phyloP scores from a whole-genome alignment of 2,797 vertebrate genomes.

The Micropoecilia bifurca region DNA sequence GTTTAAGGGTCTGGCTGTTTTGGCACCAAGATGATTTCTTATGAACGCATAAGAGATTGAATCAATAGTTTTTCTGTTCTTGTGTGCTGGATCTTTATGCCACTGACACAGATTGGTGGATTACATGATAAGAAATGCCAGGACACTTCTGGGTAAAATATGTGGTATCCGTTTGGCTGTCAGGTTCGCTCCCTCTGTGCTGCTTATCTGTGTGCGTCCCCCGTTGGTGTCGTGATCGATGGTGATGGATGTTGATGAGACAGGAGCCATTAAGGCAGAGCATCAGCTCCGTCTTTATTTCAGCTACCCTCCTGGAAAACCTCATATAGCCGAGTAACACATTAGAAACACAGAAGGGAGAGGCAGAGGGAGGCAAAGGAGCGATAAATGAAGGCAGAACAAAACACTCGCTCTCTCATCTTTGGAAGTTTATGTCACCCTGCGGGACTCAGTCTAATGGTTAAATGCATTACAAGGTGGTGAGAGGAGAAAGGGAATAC shows the following conservation, averaged over 20 bases:
- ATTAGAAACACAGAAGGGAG: conserved; percentile 42
- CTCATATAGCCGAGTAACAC: conserved; percentile 55
- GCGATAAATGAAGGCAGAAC: conserved; percentile 22
- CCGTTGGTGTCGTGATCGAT: conserved; percentile 24
- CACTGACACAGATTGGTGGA: not conserved
- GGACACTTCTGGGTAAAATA: conserved; percentile 9
- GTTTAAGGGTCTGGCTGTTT: not conserved
- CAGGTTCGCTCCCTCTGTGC: not conserved
- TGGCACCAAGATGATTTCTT: not conserved
- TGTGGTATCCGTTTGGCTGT: not conserved
- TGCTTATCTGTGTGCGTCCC: not conserved
- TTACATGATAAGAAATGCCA: conserved; percentile 1
- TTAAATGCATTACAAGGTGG: conserved; percentile 55
- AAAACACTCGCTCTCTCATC: conserved; percentile 40
- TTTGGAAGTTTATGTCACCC: conserved; percentile 34
- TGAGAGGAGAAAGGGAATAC: conserved; percentile 21
- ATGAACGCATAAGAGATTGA: not conserved
- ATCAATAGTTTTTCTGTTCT: not conserved
- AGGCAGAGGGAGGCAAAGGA: conserved; percentile 8
- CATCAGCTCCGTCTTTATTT: conserved; percentile 47
- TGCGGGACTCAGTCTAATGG: conserved; percentile 54
- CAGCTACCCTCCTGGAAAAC: conserved; percentile 46
- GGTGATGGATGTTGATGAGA: conserved; percentile 47
- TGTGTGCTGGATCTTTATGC: not conserved
- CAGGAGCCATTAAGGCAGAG: conserved; percentile 48